These are phyloP conservation scores for Muntiacus muntjak DNA, from an alignment of 2,113 vertebrate species.

Conservation along the genomic window DNA sequence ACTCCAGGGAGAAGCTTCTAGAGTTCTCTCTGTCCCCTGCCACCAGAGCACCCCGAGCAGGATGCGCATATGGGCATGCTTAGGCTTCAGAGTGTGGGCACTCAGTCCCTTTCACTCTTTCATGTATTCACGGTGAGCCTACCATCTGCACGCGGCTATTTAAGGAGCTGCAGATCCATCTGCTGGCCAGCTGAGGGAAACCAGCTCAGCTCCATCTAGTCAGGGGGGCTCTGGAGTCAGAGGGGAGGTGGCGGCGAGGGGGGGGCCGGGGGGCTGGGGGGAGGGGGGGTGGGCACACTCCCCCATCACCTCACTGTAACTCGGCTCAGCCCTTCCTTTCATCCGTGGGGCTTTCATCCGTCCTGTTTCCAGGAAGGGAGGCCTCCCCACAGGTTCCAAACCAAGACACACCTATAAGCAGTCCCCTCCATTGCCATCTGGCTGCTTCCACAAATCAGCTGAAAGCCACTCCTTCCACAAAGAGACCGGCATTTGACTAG, in stretches of 20 bases:
- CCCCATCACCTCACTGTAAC: not conserved
- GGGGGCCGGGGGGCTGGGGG: fast-evolving
- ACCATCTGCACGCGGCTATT: not conserved
- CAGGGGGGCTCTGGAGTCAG: not conserved
- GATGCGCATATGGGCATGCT: not conserved
- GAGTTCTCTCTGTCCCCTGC: not conserved
- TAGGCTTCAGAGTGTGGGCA: not conserved
- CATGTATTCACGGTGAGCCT: not conserved
- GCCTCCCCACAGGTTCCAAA: not conserved
- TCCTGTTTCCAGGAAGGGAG: not conserved
- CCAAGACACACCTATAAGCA: not conserved
- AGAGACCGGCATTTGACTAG: not conserved
- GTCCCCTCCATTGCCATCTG: not conserved
- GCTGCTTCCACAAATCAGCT: not conserved
- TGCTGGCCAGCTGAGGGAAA: not conserved
- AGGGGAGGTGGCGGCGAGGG: not conserved
- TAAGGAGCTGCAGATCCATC: not conserved
- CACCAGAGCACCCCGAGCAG: not conserved
- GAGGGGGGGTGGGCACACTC: not conserved
- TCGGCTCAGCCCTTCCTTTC: not conserved
- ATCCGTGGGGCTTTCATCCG: not conserved
- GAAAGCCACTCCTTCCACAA: not conserved
- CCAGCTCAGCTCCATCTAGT: not conserved
- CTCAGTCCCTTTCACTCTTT: not conserved
- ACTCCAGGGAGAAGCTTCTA: not conserved